Evolutionary conservation across 2,888 invertebrate species (phyloP).

Genomic region (Chirona hameri): DNA sequence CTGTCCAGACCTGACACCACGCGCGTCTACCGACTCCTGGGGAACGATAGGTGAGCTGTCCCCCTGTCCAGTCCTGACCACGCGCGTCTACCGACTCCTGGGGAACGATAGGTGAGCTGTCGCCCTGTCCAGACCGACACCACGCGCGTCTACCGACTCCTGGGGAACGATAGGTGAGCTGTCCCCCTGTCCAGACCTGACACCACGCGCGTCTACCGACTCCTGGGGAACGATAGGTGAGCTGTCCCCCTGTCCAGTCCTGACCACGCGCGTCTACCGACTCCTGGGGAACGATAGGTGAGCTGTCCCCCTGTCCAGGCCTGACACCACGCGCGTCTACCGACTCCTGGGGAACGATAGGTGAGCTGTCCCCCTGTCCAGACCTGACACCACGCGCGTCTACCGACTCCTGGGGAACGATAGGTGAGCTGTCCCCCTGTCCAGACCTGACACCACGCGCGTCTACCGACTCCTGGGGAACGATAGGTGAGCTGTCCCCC

Average conservation of each 20-base stretch:
- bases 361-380: conserved; percentile 51
- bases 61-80: neutral
- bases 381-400: neutral
- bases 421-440: conserved; percentile 59
- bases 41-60: conserved; percentile 67
- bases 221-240: conserved; percentile 67
- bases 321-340: conserved; percentile 85
- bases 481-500: no score
- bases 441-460: neutral
- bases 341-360: conserved; percentile 91
- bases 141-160: conserved; percentile 81
- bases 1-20: neutral
- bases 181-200: neutral
- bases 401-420: conserved; percentile 52
- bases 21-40: no score
- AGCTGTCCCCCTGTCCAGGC: no score
- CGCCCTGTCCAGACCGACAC: no score
- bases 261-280: neutral
- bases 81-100: neutral
- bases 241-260: neutral
- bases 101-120: no score
- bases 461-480: no score
- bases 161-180: conserved; percentile 87
- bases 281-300: no score
- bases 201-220: neutral